These are phyloP conservation scores for Benthosema pterotum DNA, from an alignment of 2,797 vertebrate species.

Conservation along the genomic window DNA sequence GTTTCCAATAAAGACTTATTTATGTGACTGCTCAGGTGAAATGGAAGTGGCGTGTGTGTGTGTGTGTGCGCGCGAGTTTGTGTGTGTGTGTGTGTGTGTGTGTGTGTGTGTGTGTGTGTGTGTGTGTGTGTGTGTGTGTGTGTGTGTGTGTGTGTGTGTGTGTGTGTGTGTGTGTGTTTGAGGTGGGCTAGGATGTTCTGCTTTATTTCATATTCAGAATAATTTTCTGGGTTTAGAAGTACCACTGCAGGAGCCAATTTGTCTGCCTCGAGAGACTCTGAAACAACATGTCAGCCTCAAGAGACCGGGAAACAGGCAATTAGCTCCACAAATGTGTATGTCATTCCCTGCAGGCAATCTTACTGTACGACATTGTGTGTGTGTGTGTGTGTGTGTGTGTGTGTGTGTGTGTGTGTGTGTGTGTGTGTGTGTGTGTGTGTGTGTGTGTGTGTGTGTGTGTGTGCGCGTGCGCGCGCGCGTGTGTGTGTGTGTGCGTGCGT, in stretches of 20 bases:
- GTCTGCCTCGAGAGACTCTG: too few species aligned
- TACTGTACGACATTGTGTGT: conserved; percentile 55
- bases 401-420: conserved; percentile 8
- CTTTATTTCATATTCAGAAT: too few species aligned
- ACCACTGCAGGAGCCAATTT: too few species aligned
- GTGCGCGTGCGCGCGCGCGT: conserved; percentile 1
- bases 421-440: conserved; percentile 24
- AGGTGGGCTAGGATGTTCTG: too few species aligned
- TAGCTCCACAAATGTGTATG: conserved; percentile 27
- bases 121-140: conserved; percentile 3
- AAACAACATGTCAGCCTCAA: too few species aligned
- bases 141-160: conserved; percentile 22
- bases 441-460: conserved; percentile 18
- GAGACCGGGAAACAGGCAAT: too few species aligned
- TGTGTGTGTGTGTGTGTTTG: conserved; percentile 20
- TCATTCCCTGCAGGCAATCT: conserved; percentile 27
- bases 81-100: too few species aligned
- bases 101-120: conserved; percentile 57
- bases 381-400: conserved; percentile 7
- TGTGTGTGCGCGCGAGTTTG: too few species aligned
- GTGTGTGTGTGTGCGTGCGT: conserved; percentile 9
- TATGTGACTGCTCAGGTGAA: too few species aligned
- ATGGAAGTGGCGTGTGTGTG: too few species aligned
- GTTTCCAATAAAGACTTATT: too few species aligned
- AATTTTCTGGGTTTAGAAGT: too few species aligned